Conservation (phyloP, 2,797 vertebrate species). For the Anguilla marmorata region DNA sequence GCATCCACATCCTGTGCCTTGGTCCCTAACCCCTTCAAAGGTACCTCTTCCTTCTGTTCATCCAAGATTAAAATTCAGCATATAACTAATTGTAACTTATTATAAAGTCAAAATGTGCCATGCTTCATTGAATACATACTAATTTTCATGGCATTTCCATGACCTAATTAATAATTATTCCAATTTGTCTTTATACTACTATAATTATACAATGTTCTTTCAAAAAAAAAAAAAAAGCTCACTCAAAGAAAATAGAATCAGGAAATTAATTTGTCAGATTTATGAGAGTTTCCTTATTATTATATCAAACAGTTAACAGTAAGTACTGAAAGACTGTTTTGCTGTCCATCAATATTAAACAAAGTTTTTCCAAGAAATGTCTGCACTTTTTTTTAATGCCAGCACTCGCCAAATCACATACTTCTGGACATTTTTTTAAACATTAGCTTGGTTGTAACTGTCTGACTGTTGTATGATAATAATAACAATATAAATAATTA, state of each 20-base stretch:
- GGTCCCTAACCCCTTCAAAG: constrained; percentile 22
- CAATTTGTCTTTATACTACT: no score
- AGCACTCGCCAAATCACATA: no score
- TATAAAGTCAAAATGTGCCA: background rate
- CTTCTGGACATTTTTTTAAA: no score
- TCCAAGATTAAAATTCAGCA: constrained; percentile 66
- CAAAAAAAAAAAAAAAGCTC: background rate
- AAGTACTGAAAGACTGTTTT: background rate
- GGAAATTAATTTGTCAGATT: background rate
- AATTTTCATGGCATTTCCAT: background rate
- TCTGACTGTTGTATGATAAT: no score
- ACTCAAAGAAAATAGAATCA: background rate
- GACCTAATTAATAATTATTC: background rate
- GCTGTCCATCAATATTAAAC: background rate
- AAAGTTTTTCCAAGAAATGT: background rate
- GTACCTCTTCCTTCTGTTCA: constrained; percentile 41
- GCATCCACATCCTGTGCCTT: constrained; percentile 18
- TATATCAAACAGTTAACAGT: background rate
- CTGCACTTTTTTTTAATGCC: background rate
- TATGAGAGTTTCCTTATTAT: background rate
- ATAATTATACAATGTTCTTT: background rate
- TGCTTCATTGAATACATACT: background rate
- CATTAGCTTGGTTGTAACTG: no score
- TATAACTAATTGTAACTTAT: constrained; percentile 69
- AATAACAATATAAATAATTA: no score